phyloP scores from a whole-genome alignment of 2,113 vertebrate species.

The Genyomyrus donnyi region DNA sequence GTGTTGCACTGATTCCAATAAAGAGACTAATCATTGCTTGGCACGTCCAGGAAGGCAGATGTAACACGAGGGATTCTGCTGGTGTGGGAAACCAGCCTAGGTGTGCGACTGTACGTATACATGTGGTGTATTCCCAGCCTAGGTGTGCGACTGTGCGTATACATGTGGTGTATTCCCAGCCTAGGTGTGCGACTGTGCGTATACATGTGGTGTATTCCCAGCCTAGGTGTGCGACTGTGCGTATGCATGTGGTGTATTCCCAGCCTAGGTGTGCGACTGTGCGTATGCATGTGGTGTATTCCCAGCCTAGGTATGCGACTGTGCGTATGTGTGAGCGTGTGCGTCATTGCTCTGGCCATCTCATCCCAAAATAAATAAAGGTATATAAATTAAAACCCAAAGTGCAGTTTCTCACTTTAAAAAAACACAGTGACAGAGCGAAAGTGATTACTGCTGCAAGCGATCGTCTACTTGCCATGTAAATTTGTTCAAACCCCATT shows the following conservation, averaged over 20 bases:
- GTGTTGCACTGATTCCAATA: background rate
- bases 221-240: background rate
- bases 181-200: background rate
- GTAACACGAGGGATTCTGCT: background rate
- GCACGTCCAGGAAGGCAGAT: background rate
- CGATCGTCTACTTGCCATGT: background rate
- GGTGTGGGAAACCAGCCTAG: background rate
- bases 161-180: background rate
- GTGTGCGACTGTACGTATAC: background rate
- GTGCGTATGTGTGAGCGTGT: background rate
- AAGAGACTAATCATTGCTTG: background rate
- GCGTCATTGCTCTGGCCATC: background rate
- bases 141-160: background rate
- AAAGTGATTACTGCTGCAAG: background rate
- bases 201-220: background rate
- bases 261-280: background rate
- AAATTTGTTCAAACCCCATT: slow-evolving; percentile 5
- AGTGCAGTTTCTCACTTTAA: background rate
- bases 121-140: background rate
- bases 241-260: background rate
- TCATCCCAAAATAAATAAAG: background rate
- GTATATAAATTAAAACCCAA: background rate
- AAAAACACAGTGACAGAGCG: background rate
- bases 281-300: no score
- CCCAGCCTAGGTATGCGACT: background rate